A percentile compares a stretch with the other conserved stretches of the same genome.
phyloP scores from a whole-genome alignment of 1,140 invertebrate genomes.

The Drosophila watanabei region DNA sequence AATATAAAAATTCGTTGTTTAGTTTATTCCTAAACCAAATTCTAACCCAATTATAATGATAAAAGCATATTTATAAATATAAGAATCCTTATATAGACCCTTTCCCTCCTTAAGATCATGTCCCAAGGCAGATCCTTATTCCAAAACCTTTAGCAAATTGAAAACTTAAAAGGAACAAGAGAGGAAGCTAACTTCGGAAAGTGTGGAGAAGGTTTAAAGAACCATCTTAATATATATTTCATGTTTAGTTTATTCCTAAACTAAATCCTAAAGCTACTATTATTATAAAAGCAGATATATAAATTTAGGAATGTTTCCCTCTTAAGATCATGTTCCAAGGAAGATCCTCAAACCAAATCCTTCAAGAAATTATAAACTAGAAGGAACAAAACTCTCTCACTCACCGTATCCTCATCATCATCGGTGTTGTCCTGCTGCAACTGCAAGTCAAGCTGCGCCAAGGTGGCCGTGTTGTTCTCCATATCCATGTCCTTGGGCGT shows the following conservation, averaged over 20 bases:
- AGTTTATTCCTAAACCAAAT: too few relatives aligned
- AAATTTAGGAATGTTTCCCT: neutral
- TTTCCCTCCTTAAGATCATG: neutral
- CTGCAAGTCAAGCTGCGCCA: slow-evolving; percentile 51
- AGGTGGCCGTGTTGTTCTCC: slow-evolving; percentile 33
- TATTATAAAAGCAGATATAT: too few relatives aligned
- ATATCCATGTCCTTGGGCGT: slow-evolving; percentile 68
- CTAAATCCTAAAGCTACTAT: too few relatives aligned
- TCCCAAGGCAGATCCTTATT: neutral
- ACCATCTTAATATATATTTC: too few relatives aligned
- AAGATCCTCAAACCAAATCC: neutral
- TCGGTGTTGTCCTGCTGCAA: slow-evolving; percentile 68
- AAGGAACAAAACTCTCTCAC: neutral
- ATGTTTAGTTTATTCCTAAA: too few relatives aligned
- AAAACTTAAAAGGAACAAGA: neutral
- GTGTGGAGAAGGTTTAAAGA: too few relatives aligned
- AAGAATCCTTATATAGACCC: too few relatives aligned
- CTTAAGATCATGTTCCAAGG: neutral
- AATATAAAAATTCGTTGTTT: too few relatives aligned
- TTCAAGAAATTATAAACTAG: neutral
- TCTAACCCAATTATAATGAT: too few relatives aligned
- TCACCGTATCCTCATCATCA: slow-evolving; percentile 83
- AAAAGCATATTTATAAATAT: too few relatives aligned
- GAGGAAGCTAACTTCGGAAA: too few relatives aligned
- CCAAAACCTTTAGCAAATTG: neutral